phyloP scores from a whole-genome alignment of 2,888 invertebrate species.

The Nomada goodeniana region DNA sequence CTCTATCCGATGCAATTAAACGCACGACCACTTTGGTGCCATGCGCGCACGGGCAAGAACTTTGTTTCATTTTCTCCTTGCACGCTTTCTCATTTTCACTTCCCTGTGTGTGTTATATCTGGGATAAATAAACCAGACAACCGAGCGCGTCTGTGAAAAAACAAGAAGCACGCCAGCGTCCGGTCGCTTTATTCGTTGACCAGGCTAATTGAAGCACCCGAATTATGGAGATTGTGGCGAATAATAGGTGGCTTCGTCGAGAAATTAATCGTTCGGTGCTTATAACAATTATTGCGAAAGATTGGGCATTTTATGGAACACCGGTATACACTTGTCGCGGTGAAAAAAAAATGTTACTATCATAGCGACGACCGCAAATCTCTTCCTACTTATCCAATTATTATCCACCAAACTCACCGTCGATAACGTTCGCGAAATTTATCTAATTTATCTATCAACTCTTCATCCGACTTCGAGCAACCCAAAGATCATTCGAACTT shows the following conservation, averaged over 20 bases:
- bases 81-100: conserved; percentile 56
- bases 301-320: neutral
- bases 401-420: too few relatives aligned
- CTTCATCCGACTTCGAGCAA: too few relatives aligned
- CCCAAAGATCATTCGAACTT: neutral
- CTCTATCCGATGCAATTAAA: conserved; percentile 53
- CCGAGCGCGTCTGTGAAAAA: conserved; percentile 19
- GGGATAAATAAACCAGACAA: conserved; percentile 38
- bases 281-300: neutral
- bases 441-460: too few relatives aligned
- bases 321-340: neutral
- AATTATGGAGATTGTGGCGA: neutral
- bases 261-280: neutral
- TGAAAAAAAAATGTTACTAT: neutral
- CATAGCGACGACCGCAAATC: neutral
- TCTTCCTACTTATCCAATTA: too few relatives aligned
- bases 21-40: conserved; percentile 33
- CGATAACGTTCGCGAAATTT: too few relatives aligned
- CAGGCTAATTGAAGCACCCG: conserved; percentile 15
- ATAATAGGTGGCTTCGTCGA: neutral
- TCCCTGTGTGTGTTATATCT: conserved; percentile 33
- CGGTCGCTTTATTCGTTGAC: conserved; percentile 8
- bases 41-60: conserved; percentile 38
- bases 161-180: neutral
- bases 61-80: conserved; percentile 56